phyloP scores from a whole-genome alignment of 2,113 vertebrate genomes.

The Chaenocephalus aceratus region DNA sequence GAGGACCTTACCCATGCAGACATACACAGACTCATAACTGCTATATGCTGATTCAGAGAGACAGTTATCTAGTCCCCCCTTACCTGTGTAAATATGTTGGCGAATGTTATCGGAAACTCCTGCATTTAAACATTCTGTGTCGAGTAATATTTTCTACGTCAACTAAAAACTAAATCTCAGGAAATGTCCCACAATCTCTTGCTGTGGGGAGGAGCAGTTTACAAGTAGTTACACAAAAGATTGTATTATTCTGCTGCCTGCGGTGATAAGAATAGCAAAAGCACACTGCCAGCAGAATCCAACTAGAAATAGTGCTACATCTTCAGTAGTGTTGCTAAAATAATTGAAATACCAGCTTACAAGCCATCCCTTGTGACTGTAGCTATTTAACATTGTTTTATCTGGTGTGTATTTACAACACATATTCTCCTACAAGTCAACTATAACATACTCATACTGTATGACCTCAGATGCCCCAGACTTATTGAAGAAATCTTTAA shows the following conservation, averaged over 20 bases:
- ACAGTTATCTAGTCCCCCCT: constrained; percentile 29
- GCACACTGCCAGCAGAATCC: constrained; percentile 58
- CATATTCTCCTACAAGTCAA: neutral
- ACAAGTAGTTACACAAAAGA: constrained; percentile 68
- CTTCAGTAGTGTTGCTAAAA: constrained; percentile 49
- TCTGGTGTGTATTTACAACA: constrained; percentile 11
- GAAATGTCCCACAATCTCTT: constrained; percentile 48
- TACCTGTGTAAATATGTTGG: constrained; percentile 41
- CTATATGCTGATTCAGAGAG: constrained; percentile 28
- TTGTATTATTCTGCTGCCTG: constrained; percentile 67
- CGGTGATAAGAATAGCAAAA: constrained; percentile 63
- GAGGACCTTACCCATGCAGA: constrained; percentile 15
- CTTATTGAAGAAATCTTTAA: neutral
- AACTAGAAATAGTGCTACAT: constrained; percentile 39
- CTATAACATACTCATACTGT: neutral
- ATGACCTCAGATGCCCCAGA: neutral
- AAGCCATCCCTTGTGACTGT: constrained; percentile 13
- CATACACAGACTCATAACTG: constrained; percentile 12
- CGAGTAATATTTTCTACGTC: constrained; percentile 22
- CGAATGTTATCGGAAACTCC: constrained; percentile 33
- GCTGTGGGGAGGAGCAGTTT: constrained; percentile 55
- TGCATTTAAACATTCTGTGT: constrained; percentile 28
- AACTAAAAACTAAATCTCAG: constrained; percentile 46
- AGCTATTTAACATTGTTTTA: constrained; percentile 2
- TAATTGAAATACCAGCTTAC: constrained; percentile 49